phyloP scores from a whole-genome alignment of 2,797 vertebrate species.

The Pipistrellus pygmaeus region DNA sequence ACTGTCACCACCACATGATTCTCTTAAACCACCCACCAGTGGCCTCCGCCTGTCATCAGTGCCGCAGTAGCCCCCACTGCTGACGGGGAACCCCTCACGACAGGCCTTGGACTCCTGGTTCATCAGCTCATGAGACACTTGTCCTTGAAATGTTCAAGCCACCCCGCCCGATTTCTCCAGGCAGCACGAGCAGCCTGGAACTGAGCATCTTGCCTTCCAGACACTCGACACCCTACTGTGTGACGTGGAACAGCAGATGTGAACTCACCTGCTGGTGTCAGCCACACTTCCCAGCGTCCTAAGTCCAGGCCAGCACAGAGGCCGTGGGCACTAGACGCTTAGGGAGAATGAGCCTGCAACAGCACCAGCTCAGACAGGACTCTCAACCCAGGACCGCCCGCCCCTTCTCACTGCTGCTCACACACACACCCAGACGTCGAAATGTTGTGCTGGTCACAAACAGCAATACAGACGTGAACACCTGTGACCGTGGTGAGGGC shows the following conservation, averaged over 20 bases:
- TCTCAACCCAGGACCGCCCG: not conserved
- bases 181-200: conserved; percentile 40
- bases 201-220: conserved; percentile 69
- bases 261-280: conserved; percentile 84
- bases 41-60: not conserved
- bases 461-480: not conserved
- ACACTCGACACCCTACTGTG: conserved; percentile 80
- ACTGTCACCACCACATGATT: not conserved
- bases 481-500: not conserved
- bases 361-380: not conserved
- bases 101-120: not conserved
- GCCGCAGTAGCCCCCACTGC: not conserved
- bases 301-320: conserved; percentile 75
- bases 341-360: not conserved
- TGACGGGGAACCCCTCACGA: not conserved
- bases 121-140: not conserved
- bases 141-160: conserved; percentile 16
- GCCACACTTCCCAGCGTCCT: conserved; percentile 82
- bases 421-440: not conserved
- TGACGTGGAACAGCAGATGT: conserved; percentile 85
- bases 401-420: not conserved
- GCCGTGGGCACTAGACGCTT: conserved; percentile 38
- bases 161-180: not conserved
- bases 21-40: conserved; percentile 23
- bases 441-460: not conserved